These are phyloP conservation scores for Ceryle rudis DNA, from an alignment of 2,797 vertebrate genomes.

Conservation along the genomic window DNA sequence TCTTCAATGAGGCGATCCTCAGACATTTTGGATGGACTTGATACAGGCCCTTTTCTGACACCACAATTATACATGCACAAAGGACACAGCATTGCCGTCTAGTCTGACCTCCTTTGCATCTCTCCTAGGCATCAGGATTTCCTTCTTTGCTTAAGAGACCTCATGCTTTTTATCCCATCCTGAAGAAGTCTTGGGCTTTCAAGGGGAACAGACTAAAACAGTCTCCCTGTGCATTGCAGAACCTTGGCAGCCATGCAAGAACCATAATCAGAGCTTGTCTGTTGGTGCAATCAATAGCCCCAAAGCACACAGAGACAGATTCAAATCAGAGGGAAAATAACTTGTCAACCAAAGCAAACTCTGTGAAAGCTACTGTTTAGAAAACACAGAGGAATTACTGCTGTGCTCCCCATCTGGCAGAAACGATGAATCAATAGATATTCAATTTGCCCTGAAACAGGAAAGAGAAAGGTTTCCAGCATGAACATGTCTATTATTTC, in stretches of 20 bases:
- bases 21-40: background rate
- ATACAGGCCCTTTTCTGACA: background rate
- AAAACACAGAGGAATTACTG: slow-evolving; percentile 32
- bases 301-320: slow-evolving; percentile 16
- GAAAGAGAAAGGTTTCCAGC: slow-evolving; percentile 46
- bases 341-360: slow-evolving; percentile 53
- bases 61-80: background rate
- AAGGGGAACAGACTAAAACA: background rate
- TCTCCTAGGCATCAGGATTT: background rate
- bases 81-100: background rate
- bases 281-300: background rate
- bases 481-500: slow-evolving; percentile 40
- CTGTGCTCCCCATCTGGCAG: slow-evolving; percentile 50
- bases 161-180: background rate
- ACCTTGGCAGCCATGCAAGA: slow-evolving; percentile 13
- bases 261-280: slow-evolving; percentile 46
- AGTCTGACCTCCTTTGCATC: background rate
- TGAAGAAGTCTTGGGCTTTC: background rate
- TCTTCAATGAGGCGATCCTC: background rate
- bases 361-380: slow-evolving; percentile 12
- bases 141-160: background rate
- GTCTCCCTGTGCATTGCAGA: background rate
- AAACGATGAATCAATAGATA: slow-evolving; percentile 53
- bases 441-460: slow-evolving; percentile 38
- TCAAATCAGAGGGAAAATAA: slow-evolving; percentile 60